Conservation (phyloP, 2,888 invertebrate species). For the Pristionchus exspectatus region DNA sequence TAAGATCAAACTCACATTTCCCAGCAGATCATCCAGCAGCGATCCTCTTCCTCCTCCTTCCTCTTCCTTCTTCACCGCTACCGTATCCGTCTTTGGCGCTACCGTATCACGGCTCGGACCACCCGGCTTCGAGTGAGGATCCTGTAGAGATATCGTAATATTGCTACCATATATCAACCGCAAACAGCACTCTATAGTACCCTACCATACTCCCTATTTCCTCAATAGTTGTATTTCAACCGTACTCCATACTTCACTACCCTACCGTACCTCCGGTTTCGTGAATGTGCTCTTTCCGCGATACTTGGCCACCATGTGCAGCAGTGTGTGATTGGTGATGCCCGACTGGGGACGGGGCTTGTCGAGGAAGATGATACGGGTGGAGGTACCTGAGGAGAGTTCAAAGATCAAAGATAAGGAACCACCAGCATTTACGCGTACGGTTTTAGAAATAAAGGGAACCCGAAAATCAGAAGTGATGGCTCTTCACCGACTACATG, state of each 20-base stretch:
- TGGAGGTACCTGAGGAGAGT: background rate
- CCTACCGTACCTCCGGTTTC: background rate
- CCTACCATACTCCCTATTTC: background rate
- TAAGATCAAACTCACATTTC: background rate
- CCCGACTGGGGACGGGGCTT: background rate
- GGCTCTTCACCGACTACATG: background rate
- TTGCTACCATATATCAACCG: background rate
- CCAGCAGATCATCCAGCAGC: conserved; percentile 8
- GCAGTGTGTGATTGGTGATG: background rate
- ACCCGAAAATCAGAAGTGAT: background rate
- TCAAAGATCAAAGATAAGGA: background rate
- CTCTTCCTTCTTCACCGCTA: background rate
- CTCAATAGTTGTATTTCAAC: background rate
- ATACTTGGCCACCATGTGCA: conserved; percentile 35
- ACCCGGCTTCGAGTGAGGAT: background rate
- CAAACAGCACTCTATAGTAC: background rate
- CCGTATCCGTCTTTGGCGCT: background rate
- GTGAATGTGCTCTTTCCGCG: conserved; percentile 16
- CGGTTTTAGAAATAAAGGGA: background rate
- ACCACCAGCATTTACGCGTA: too few relatives aligned
- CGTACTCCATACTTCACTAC: background rate
- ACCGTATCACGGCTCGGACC: background rate
- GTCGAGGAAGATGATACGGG: background rate
- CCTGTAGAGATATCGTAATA: conserved; percentile 1
- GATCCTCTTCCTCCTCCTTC: background rate